phyloP scores from a whole-genome alignment of 2,113 vertebrate genomes.

The Seriola dumerili region DNA sequence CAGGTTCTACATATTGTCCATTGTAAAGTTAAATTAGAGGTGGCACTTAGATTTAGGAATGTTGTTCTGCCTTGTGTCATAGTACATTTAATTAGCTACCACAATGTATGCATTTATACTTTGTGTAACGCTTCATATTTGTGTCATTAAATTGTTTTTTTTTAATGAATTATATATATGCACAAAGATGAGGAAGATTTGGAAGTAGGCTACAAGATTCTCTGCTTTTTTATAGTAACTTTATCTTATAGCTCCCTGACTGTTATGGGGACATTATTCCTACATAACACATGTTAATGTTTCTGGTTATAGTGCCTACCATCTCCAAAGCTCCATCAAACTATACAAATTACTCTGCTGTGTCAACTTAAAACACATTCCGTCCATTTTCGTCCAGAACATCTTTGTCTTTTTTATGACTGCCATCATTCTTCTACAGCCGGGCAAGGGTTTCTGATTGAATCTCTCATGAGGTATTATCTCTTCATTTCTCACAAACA shows the following conservation, averaged over 20 bases:
- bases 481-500: conserved; percentile 71
- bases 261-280: background rate
- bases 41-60: background rate
- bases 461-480: conserved; percentile 66
- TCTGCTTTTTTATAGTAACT: background rate
- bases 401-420: conserved; percentile 49
- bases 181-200: background rate
- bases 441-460: conserved; percentile 47
- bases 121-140: background rate
- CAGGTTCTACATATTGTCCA: conserved; percentile 20
- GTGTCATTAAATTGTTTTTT: background rate
- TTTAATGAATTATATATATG: background rate
- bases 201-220: background rate
- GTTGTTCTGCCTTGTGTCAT: conserved; percentile 6
- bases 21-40: conserved; percentile 13
- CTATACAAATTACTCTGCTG: conserved; percentile 37
- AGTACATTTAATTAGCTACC: background rate
- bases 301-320: background rate
- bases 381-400: conserved; percentile 27
- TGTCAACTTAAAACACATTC: conserved; percentile 40
- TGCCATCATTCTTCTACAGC: conserved; percentile 54
- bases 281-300: conserved; percentile 11
- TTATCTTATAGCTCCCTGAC: too few species aligned
- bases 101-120: background rate
- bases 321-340: conserved; percentile 28